Base-by-base conservation (phyloP, 2,888 invertebrate genomes). In the Neria commutata region DNA sequence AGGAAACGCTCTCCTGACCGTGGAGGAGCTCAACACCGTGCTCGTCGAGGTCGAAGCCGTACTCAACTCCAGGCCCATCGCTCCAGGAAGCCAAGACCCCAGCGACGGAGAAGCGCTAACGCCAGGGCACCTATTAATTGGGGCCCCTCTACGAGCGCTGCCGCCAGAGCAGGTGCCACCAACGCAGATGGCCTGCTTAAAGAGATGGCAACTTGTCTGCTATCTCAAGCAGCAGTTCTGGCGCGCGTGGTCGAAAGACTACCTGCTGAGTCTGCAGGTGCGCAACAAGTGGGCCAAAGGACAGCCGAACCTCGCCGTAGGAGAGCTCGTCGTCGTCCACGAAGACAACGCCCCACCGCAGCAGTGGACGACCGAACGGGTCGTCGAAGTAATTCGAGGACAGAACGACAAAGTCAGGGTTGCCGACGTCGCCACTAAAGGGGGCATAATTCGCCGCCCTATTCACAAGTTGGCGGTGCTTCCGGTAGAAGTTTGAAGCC, bases 51-150 rank as follows among this genome's bases (percentile, higher is more conserved):
- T 65, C 17, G 65, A 66, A 53, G 60, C 63, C 11, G 57, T 65
- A 46, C 57, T 68, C 10, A 69, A 69, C 47, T 65, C 65, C 14
- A 34, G 65, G n/a, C 67, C 67, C 3, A 57, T 67, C 17, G 50
- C 61, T 23, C 8, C 50, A n/a, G 19, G 11, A 17, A 33, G 14
- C 34, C n/a, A 29, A n/a, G n/a, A n/a, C n/a, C n/a, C n/a, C n/a
- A n/a, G n/a, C n/a, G n/a, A n/a, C n/a, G n/a, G n/a, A n/a, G n/a
- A n/a, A n/a, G n/a, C n/a, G n/a, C n/a, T n/a, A n/a, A n/a, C n/a
- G n/a, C n/a, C n/a, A 21, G 34, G 14, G 1, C 58, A 45, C 33
- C 54, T 49, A 26, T 26, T 60, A 4, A 58, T 67, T n/a, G 66
- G 65, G 8, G 61, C 45, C 33, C 51, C 57, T 17, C 54, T 65